phyloP scores from a whole-genome alignment of 2,888 invertebrate genomes.

The Caenorhabditis afra region DNA sequence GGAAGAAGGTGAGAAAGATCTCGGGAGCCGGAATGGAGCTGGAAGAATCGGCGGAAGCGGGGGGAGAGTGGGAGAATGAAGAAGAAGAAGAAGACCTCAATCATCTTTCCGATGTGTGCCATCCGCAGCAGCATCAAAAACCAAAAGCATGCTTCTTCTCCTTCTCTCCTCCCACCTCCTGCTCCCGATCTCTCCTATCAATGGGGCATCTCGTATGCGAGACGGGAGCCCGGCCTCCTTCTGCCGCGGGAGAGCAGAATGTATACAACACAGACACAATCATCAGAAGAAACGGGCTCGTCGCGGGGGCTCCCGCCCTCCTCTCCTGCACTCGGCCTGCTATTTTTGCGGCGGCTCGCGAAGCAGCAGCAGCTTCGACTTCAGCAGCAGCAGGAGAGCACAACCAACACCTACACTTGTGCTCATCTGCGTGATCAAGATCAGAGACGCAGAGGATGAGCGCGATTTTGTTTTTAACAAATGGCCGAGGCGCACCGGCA shows the following conservation, averaged over 20 bases:
- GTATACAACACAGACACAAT: constrained; percentile 37
- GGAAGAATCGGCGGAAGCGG: background rate
- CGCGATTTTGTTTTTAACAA: constrained; percentile 51
- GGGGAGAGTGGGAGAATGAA: constrained; percentile 2
- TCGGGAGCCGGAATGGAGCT: background rate
- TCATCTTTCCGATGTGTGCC: constrained; percentile 20
- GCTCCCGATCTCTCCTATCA: constrained; percentile 34
- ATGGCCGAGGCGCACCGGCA: constrained; percentile 21
- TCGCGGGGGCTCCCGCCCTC: constrained; percentile 47
- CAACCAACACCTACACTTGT: constrained; percentile 54
- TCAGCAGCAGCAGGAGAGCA: too few relatives aligned
- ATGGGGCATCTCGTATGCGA: too few relatives aligned
- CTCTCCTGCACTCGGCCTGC: constrained; percentile 35
- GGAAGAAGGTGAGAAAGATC: constrained; percentile 13
- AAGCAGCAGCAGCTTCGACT: too few relatives aligned
- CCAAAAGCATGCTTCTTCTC: constrained; percentile 35
- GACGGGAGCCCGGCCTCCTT: too few relatives aligned
- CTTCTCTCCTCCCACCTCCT: constrained; percentile 19
- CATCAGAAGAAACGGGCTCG: constrained; percentile 26
- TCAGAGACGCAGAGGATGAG: constrained; percentile 17
- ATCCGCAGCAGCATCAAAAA: constrained; percentile 42
- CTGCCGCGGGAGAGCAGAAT: constrained; percentile 37
- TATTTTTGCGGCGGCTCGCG: constrained; percentile 12
- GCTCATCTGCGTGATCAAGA: constrained; percentile 11
- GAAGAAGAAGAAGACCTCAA: constrained; percentile 28